Conservation (phyloP, 2,113 vertebrate species). For the Ondatra zibethicus region DNA sequence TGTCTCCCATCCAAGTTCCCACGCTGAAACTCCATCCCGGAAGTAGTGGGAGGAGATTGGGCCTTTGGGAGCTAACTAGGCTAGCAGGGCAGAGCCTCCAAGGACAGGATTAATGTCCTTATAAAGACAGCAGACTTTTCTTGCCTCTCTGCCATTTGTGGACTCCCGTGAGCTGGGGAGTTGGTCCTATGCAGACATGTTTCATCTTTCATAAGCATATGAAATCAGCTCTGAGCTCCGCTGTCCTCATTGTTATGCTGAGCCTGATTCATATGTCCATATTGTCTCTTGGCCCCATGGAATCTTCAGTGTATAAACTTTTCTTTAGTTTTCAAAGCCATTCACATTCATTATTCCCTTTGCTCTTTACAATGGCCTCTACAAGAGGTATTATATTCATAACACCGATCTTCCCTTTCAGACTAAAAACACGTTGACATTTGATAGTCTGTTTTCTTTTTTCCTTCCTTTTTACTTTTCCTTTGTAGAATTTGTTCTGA, state of each 20-base stretch:
- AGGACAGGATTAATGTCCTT: background rate
- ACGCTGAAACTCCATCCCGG: background rate
- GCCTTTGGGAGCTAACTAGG: background rate
- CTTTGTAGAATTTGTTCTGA: background rate
- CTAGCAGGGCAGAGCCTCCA: background rate
- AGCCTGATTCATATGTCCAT: background rate
- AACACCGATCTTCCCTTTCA: background rate
- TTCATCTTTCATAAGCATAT: background rate
- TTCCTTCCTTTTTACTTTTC: background rate
- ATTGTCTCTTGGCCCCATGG: background rate
- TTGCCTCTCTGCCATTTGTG: background rate
- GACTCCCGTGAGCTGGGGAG: no score
- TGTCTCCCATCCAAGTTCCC: background rate
- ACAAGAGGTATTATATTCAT: background rate
- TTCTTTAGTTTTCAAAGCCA: conserved; percentile 18
- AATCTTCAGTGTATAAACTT: background rate
- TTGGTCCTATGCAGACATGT: background rate
- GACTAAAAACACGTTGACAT: background rate
- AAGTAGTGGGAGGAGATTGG: no score
- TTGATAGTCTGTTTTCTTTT: background rate
- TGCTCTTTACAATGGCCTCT: background rate
- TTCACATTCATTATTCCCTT: background rate
- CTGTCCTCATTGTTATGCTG: background rate
- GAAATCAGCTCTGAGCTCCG: background rate
- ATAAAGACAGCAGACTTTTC: background rate